A percentile compares a stretch with the other conserved stretches of the same genome.
phyloP scores from a whole-genome alignment of 2,888 invertebrate genomes.

The Lepidocyrtoides sp. region DNA sequence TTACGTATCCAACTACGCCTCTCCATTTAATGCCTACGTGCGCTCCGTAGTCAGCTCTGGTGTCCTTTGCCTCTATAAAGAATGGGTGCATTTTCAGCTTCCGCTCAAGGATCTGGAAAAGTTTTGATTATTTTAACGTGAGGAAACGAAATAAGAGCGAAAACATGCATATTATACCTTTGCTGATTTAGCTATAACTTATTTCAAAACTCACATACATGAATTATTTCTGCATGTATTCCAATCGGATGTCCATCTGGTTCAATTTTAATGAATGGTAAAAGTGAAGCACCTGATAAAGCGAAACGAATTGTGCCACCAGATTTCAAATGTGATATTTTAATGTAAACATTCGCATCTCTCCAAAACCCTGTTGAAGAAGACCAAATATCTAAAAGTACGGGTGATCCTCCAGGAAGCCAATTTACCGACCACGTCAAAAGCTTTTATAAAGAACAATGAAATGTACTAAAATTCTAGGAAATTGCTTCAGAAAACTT shows the following conservation, averaged over 20 bases:
- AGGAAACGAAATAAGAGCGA: too few species aligned
- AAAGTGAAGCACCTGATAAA: neutral
- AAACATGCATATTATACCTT: too few species aligned
- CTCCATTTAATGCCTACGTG: neutral
- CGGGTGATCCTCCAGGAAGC: constrained; percentile 15
- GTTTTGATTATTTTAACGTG: too few species aligned
- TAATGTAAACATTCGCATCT: neutral
- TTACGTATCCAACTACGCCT: constrained; percentile 12
- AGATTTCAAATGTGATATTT: neutral
- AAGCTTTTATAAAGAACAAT: neutral
- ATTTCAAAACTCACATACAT: too few species aligned
- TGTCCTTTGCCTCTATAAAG: neutral
- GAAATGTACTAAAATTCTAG: neutral
- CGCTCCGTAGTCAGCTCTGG: neutral
- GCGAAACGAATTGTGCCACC: neutral
- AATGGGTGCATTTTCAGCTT: neutral
- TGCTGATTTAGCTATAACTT: too few species aligned
- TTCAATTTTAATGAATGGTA: constrained; percentile 3
- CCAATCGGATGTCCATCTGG: neutral
- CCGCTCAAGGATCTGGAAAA: neutral
- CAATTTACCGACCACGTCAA: constrained; percentile 5
- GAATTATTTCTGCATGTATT: neutral
- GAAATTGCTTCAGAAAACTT: neutral
- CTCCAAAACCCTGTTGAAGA: neutral
- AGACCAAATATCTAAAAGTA: neutral